Evolutionary conservation across 2,797 vertebrate species (phyloP).

Genomic region (Carcharodon carcharias): DNA sequence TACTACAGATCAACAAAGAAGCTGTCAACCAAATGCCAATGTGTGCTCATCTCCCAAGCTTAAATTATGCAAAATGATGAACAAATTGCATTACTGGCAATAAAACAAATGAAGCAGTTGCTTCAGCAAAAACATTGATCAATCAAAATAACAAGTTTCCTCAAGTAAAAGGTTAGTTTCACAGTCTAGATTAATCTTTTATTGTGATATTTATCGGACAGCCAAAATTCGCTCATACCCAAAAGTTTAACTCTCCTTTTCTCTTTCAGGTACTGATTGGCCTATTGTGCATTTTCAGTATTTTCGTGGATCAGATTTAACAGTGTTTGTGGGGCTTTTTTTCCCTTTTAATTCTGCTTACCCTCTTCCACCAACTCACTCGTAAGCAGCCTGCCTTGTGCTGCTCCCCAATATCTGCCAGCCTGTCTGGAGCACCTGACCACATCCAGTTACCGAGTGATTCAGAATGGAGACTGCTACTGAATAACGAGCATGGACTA

Average conservation of each 20-base stretch:
- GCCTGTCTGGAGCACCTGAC: background rate
- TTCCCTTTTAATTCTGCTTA: background rate
- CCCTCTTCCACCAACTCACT: background rate
- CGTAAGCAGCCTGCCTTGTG: background rate
- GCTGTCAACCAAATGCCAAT: background rate
- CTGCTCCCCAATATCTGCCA: background rate
- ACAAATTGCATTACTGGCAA: background rate
- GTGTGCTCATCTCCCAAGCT: background rate
- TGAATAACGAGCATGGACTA: background rate
- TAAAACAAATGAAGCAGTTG: background rate
- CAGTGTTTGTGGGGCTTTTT: background rate
- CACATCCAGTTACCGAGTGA: too few relatives aligned
- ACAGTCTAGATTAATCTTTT: background rate
- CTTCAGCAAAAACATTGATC: background rate
- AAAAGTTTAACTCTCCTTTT: background rate
- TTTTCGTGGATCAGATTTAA: background rate
- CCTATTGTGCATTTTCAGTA: background rate
- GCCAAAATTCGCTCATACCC: background rate
- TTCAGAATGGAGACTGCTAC: background rate
- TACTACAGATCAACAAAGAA: background rate
- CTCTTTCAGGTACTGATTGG: background rate
- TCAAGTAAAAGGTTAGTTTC: background rate
- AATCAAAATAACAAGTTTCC: background rate
- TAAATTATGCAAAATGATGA: background rate
- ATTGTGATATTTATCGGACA: background rate